phyloP scores from a whole-genome alignment of 2,888 invertebrate genomes.

The Drosophila nr. perissopoda region DNA sequence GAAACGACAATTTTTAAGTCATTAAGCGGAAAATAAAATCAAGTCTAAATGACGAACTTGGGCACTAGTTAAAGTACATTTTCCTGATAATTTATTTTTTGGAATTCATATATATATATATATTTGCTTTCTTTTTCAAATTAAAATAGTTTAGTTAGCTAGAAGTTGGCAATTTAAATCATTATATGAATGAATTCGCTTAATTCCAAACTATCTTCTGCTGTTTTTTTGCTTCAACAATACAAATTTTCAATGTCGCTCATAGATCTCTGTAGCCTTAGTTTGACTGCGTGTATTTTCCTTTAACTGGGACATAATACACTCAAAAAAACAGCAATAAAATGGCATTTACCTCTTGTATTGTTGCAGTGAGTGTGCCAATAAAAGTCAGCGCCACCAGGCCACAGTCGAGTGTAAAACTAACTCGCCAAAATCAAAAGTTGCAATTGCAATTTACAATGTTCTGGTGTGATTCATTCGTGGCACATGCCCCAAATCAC shows the following conservation, averaged over 20 bases:
- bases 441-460: constrained; percentile 55
- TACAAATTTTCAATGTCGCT: constrained; percentile 1
- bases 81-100: background rate
- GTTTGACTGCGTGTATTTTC: background rate
- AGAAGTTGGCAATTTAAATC: background rate
- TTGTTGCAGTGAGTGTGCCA: constrained; percentile 39
- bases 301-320: constrained; percentile 20
- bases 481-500: constrained; percentile 38
- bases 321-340: constrained; percentile 43
- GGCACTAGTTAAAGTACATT: background rate
- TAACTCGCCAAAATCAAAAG: constrained; percentile 48
- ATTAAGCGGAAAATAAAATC: background rate
- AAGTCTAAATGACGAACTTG: background rate
- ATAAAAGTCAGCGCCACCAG: constrained; percentile 47
- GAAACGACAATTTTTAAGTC: background rate
- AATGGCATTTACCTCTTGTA: constrained; percentile 57
- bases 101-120: background rate
- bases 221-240: background rate
- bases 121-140: background rate
- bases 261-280: background rate
- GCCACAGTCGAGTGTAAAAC: constrained; percentile 17
- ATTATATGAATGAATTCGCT: background rate
- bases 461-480: background rate
- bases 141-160: background rate
- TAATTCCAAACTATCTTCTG: background rate